Conservation (phyloP, 2,113 vertebrate species). For the Trogon surrucura region DNA sequence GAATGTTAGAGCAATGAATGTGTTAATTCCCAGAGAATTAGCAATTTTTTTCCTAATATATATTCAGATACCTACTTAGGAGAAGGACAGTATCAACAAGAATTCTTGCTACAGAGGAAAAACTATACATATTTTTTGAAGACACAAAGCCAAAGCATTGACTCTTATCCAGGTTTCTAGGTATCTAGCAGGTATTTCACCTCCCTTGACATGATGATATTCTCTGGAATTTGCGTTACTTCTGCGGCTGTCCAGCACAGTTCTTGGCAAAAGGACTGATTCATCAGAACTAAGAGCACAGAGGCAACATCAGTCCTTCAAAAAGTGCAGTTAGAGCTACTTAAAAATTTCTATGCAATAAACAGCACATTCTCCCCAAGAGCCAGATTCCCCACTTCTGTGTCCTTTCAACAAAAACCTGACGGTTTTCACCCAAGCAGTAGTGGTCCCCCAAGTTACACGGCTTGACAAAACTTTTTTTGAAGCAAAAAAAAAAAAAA, state of each 20-base stretch:
- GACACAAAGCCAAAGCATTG: background rate
- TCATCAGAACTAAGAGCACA: background rate
- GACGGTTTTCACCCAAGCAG: background rate
- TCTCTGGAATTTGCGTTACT: background rate
- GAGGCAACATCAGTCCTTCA: background rate
- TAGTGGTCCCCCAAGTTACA: background rate
- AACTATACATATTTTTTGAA: background rate
- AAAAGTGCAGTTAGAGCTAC: background rate
- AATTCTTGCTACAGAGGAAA: background rate
- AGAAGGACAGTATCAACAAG: background rate
- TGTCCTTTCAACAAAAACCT: background rate
- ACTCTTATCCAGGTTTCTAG: background rate
- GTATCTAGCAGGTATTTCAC: background rate
- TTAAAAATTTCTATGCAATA: background rate
- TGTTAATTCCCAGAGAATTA: background rate
- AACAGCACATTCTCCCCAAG: background rate
- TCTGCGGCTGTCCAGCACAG: background rate
- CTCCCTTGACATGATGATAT: background rate
- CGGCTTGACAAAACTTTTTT: background rate
- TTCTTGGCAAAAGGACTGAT: background rate
- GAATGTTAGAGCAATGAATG: background rate
- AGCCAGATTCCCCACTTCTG: background rate
- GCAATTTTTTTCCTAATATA: background rate
- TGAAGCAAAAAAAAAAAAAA: background rate
- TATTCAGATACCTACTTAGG: background rate